phyloP scores from a whole-genome alignment of 2,113 vertebrate species.

The Nansenia antarctica region DNA sequence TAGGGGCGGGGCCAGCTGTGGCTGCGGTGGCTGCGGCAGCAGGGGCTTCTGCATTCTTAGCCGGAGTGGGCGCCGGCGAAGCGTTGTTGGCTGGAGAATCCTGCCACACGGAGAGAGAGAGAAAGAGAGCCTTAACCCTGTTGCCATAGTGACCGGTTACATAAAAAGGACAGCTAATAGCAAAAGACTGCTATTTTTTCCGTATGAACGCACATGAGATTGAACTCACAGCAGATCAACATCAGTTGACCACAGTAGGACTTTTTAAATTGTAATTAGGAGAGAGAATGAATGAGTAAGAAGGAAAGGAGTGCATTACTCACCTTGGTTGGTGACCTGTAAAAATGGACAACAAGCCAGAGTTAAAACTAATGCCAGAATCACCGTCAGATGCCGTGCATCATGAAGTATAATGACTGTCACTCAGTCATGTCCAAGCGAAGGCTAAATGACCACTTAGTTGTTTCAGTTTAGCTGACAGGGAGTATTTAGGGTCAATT shows the following conservation, averaged over 20 bases:
- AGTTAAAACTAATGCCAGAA: constrained; percentile 23
- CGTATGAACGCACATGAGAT: neutral
- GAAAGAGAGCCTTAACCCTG: no score
- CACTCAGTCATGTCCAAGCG: constrained; percentile 27
- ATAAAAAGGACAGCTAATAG: constrained; percentile 23
- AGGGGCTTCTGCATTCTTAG: constrained; percentile 61
- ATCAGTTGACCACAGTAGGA: neutral
- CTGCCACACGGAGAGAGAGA: constrained; percentile 64
- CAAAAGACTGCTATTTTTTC: neutral
- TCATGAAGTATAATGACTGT: constrained; percentile 13
- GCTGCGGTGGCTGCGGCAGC: constrained; percentile 33
- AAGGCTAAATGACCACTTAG: constrained; percentile 28
- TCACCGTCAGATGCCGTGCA: neutral
- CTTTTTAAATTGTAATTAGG: neutral
- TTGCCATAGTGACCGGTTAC: constrained; percentile 17
- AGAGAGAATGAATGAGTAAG: neutral
- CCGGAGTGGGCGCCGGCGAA: constrained; percentile 83
- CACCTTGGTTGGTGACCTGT: constrained; percentile 79
- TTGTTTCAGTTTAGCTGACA: constrained; percentile 7
- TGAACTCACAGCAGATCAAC: constrained; percentile 25
- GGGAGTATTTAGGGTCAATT: constrained; percentile 32
- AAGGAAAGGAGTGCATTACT: constrained; percentile 16
- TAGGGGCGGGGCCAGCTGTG: neutral
- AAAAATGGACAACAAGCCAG: constrained; percentile 41
- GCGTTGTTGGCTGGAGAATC: constrained; percentile 87